phyloP scores from a whole-genome alignment of 2,888 invertebrate species.

The Cerastoderma edule region DNA sequence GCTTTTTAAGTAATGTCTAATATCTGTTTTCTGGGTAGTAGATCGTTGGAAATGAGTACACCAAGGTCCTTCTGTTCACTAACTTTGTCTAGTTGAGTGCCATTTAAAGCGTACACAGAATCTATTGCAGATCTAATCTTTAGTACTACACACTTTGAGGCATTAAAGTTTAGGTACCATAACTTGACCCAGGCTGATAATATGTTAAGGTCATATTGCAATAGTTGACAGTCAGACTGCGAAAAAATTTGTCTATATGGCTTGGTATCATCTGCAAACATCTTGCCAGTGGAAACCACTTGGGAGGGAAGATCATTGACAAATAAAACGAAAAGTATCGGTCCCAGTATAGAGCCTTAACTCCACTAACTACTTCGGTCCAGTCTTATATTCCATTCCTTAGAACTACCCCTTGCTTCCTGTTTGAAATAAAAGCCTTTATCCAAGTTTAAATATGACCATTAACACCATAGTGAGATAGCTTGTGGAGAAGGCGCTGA shows the following conservation, averaged over 20 bases:
- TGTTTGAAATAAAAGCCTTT: constrained; percentile 15
- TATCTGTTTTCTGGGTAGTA: too few species aligned
- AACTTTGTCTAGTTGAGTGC: too few species aligned
- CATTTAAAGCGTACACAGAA: too few species aligned
- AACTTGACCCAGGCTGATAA: background rate
- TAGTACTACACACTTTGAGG: background rate
- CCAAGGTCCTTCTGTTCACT: too few species aligned
- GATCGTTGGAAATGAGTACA: too few species aligned
- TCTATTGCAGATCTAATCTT: too few species aligned
- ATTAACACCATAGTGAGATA: constrained; percentile 13
- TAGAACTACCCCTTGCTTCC: constrained; percentile 21
- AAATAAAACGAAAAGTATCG: constrained; percentile 26
- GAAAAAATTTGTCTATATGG: background rate
- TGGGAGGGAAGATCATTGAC: constrained; percentile 29
- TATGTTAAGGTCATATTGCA: background rate
- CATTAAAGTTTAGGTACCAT: background rate
- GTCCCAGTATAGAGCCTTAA: constrained; percentile 32
- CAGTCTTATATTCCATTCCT: too few species aligned
- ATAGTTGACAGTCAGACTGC: background rate
- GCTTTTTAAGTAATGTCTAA: too few species aligned
- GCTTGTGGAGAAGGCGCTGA: constrained; percentile 23
- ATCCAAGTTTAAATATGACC: constrained; percentile 25
- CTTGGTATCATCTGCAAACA: constrained; percentile 33
- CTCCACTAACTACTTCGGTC: constrained; percentile 17
- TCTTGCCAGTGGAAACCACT: background rate